Percentiles rank a stretch among this genome's conserved stretches.
These are phyloP conservation scores for Dicaeum eximium DNA, from an alignment of 2,113 vertebrate species.

Conservation along the genomic window DNA sequence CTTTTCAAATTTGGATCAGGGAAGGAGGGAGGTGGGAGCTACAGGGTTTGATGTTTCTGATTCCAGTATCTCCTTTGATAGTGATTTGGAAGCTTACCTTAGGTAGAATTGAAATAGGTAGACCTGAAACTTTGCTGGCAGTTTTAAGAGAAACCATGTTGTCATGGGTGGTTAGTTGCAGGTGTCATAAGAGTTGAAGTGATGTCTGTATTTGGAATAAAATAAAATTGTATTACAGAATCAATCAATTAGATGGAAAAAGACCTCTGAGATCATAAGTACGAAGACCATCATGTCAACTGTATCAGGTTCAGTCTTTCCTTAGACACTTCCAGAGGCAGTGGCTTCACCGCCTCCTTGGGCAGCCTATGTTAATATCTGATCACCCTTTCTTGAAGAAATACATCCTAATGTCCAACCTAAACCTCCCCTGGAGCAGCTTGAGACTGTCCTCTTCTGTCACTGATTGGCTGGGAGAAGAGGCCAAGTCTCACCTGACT, in stretches of 20 bases:
- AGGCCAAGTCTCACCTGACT: background rate
- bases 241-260: background rate
- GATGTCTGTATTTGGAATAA: background rate
- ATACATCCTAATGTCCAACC: background rate
- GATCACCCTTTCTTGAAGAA: background rate
- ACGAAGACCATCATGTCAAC: background rate
- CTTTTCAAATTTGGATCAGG: background rate
- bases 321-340: background rate
- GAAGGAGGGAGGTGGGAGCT: background rate
- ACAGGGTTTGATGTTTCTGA: background rate
- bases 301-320: background rate
- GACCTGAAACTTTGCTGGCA: background rate
- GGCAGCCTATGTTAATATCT: background rate
- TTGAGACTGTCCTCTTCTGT: background rate
- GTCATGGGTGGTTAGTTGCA: background rate
- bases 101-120: background rate
- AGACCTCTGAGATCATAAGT: background rate
- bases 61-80: background rate
- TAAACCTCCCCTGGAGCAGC: background rate
- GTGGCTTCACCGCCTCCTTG: background rate
- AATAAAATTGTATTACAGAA: background rate
- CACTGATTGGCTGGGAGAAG: background rate
- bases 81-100: background rate
- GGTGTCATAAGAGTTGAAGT: background rate
- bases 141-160: accelerated